phyloP scores from a whole-genome alignment of 2,888 invertebrate species.

The Malacosoma neustria region DNA sequence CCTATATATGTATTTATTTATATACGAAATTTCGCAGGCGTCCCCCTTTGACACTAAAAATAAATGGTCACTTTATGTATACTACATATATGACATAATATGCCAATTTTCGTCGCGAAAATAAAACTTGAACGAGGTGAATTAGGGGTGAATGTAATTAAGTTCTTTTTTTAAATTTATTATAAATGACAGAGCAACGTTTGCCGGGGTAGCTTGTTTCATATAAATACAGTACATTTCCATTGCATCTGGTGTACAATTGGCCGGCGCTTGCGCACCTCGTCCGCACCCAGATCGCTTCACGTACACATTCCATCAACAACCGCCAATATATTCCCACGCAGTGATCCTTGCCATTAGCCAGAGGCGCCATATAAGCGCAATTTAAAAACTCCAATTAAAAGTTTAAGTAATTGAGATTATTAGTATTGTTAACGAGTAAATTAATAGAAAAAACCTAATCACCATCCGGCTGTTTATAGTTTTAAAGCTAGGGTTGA shows the following conservation, averaged over 20 bases:
- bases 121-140: no score
- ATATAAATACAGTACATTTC: neutral
- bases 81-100: no score
- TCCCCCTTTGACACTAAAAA: no score
- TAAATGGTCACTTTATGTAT: no score
- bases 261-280: neutral
- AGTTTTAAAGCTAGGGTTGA: neutral
- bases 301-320: conserved; percentile 21
- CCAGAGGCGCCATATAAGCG: neutral
- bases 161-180: no score
- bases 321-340: conserved; percentile 14
- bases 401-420: conserved; percentile 5
- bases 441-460: neutral
- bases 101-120: no score
- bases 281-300: conserved; percentile 13
- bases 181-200: no score
- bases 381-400: neutral
- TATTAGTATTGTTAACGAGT: neutral
- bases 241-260: neutral
- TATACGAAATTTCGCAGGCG: no score
- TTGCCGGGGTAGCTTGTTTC: no score
- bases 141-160: no score
- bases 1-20: no score
- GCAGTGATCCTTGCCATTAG: neutral
- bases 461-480: neutral